Evolutionary conservation across 2,888 invertebrate species (phyloP).

Genomic region (Papilio demoleus): DNA sequence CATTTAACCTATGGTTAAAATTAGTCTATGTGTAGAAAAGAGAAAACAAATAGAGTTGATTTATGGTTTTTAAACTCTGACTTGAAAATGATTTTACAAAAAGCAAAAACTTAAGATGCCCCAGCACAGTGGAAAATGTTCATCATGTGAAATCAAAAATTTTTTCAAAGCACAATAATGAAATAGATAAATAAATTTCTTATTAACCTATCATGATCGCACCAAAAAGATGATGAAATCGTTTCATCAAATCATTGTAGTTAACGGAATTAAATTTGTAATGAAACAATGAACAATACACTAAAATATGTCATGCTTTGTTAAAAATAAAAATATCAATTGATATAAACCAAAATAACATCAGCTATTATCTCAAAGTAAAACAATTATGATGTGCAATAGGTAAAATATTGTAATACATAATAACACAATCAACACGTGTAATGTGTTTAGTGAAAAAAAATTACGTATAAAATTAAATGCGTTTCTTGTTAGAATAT

Average conservation of each 20-base stretch:
- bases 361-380: neutral
- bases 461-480: slow-evolving; percentile 3
- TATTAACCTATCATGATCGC: too few species aligned
- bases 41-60: too few species aligned
- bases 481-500: slow-evolving; percentile 14
- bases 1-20: neutral
- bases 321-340: neutral
- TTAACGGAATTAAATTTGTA: neutral
- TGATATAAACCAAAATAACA: neutral
- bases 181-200: too few species aligned
- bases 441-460: too few species aligned
- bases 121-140: neutral
- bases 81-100: neutral
- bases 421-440: slow-evolving; percentile 4
- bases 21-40: too few species aligned
- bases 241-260: neutral
- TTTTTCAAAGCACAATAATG: too few species aligned
- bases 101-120: neutral
- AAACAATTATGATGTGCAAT: slow-evolving; percentile 2
- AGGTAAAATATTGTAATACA: neutral
- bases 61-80: neutral
- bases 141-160: neutral
- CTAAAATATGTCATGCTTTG: neutral
- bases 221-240: neutral
- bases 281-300: neutral